These are phyloP conservation scores for Acleris literana DNA, from an alignment of 2,888 invertebrate genomes.

Conservation along the genomic window DNA sequence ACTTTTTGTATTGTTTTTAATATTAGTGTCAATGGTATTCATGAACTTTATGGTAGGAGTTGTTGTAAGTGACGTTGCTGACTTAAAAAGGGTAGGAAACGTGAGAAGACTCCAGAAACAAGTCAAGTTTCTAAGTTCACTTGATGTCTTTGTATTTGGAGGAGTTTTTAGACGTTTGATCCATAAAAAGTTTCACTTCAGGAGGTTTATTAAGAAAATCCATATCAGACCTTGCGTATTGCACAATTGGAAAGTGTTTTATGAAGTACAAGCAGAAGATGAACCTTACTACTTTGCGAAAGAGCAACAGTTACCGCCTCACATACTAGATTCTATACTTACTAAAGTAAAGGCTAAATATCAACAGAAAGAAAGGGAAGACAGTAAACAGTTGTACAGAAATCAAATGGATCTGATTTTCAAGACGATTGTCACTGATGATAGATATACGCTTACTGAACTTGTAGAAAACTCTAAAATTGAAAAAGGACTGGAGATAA, in stretches of 20 bases:
- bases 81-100: constrained; percentile 61
- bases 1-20: constrained; percentile 56
- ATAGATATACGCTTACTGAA: constrained; percentile 29
- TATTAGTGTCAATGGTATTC: constrained; percentile 60
- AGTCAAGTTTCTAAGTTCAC: constrained; percentile 53
- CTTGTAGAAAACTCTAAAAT: constrained; percentile 28
- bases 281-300: constrained; percentile 31
- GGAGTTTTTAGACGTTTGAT: constrained; percentile 23
- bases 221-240: constrained; percentile 27
- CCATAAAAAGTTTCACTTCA: constrained; percentile 41
- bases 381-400: constrained; percentile 26
- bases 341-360: constrained; percentile 31
- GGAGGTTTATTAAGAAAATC: constrained; percentile 37
- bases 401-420: constrained; percentile 31
- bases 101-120: constrained; percentile 59
- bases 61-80: constrained; percentile 64
- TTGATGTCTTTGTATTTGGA: constrained; percentile 48
- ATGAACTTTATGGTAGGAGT: constrained; percentile 68
- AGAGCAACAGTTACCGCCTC: constrained; percentile 34
- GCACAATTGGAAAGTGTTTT: constrained; percentile 28
- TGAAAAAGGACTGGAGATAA: constrained; percentile 16
- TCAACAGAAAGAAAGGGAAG: constrained; percentile 31
- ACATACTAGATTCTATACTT: constrained; percentile 39
- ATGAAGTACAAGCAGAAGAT: constrained; percentile 29
- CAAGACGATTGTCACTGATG: constrained; percentile 29